Base-by-base conservation (phyloP, 2,888 invertebrate genomes). In the Cheilosia variabilis region DNA sequence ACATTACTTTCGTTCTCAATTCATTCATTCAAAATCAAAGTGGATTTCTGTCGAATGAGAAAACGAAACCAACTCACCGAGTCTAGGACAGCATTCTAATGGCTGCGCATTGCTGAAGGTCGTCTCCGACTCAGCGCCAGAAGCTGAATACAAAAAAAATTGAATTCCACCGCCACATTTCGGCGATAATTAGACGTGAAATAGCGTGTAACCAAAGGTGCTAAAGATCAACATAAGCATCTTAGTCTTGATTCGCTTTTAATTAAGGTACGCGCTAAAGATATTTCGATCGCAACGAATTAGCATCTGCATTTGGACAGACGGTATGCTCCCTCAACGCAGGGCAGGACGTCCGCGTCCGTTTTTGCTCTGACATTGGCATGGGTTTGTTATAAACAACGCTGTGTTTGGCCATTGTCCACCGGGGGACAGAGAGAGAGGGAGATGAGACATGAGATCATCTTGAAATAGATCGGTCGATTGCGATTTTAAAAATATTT, bases 391-490 rank as follows among this genome's bases (percentile, higher is more conserved):
- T 58, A 66, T 17, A 45, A 31, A 50, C 37, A 1, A 24, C 27
- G 68, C 43, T 71, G 50, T 65, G 37, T 37, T 37, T 37, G 37
- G 37, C 37, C 37, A 37, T 37, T 37, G 13, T 37, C 13, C 37
- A 37, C 37, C 13, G 4, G 4, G 37, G 13, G 37, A 13, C 10
- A 37, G 37, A 13, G 13, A 13, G 37, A 37, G 37, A 37, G 34
- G 10, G 34, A 34, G 34, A 27, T 2, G 37, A 13, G 13, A 53
- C 17, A 81, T 81, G 81, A 75, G 69, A 77, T 72, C 82, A 77
- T 72, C 71, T 65, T 53, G 65, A 76, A 71, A 65, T 76, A 75
- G 81, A 75, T 69, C 57, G 43, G 9, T 41, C 47, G 45, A 73
- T 31, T 47, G 50, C 31, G 19, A 62, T 43, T 66, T 37, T 66